Base-by-base conservation (phyloP, 2,888 invertebrate genomes). In the Drosophila mimetica region DNA sequence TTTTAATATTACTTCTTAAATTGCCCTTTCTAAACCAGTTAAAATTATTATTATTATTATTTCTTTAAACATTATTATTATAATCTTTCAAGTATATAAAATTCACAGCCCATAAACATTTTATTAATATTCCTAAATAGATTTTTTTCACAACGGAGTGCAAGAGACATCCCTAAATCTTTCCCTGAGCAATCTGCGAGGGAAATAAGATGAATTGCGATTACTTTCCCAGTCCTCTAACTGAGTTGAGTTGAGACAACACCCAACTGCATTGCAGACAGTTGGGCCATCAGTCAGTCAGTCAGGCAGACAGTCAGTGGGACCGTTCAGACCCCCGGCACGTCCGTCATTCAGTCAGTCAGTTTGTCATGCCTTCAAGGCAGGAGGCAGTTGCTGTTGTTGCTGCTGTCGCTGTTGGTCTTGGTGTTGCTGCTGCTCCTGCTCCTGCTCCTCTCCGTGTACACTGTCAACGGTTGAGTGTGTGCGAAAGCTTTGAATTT, bases 401-500 rank as follows among this genome's bases (percentile, higher is more conserved):
- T 50, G 51, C 16, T 50, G 44, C 9, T 9, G 32, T n/a, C 55
- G 25, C 25, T 30, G 30, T 30, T 30, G 30, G 30, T 11, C 30
- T 30, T 11, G 30, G 30, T 30, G 30, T 30, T 30, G 28, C 8
- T 42, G 20, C n/a, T 22, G 42, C n/a, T 46, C 34, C 16, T 32
- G 54, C 41, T 52, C 47, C 44, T 48, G 69, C 11, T 58, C 48
- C 48, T 50, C 41, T 48, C 39, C 47, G 34, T 77, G 83, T 74
- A 42, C 55, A 81, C 76, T 83, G 82, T 85, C 83, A 83, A 74
- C 82, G 79, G 59, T 53, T 55, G 58, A 58, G 53, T 70, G 60
- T 78, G 75, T 78, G 77, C 77, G 75, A 83, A 78, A 84, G 82
- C 88, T 86, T 89, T 89, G 86, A 86, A 84, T 89, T 87, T 88